Conservation (phyloP, 1,140 invertebrate genomes). For the Dreissena rostriformis region DNA sequence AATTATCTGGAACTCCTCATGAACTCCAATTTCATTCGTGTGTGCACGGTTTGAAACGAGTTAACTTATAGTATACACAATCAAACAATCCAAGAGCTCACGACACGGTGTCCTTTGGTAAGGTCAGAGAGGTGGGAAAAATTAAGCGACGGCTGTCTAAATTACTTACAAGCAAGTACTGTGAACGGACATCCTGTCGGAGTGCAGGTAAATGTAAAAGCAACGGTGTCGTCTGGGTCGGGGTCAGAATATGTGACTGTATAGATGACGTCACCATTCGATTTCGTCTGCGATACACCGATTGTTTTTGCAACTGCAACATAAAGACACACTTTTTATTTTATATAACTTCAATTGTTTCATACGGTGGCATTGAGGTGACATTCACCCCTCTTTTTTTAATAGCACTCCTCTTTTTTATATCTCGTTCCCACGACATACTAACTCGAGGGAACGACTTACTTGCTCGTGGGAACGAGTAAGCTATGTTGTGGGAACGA, state of each 20-base stretch:
- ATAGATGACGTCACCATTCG: conserved; percentile 6
- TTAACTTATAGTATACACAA: no score
- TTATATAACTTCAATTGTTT: background rate
- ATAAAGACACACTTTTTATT: background rate
- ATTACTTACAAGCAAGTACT: conserved; percentile 8
- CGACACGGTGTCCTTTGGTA: no score
- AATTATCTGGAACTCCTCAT: no score
- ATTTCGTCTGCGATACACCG: background rate
- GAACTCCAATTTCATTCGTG: no score
- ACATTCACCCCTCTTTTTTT: background rate
- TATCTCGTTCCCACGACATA: no score
- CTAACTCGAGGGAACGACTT: no score
- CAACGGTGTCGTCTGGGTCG: background rate
- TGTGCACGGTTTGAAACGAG: no score
- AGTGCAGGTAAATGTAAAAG: background rate
- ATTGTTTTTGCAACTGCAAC: background rate
- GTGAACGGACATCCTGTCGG: background rate
- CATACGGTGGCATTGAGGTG: background rate
- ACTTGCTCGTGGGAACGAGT: no score
- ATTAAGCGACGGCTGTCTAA: background rate
- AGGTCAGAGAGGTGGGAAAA: no score
- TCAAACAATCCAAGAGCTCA: no score
- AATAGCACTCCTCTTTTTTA: no score
- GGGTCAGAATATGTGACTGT: background rate
- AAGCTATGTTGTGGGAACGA: no score